Conservation (phyloP, 2,113 vertebrate species). For the Crotalus horridus region DNA sequence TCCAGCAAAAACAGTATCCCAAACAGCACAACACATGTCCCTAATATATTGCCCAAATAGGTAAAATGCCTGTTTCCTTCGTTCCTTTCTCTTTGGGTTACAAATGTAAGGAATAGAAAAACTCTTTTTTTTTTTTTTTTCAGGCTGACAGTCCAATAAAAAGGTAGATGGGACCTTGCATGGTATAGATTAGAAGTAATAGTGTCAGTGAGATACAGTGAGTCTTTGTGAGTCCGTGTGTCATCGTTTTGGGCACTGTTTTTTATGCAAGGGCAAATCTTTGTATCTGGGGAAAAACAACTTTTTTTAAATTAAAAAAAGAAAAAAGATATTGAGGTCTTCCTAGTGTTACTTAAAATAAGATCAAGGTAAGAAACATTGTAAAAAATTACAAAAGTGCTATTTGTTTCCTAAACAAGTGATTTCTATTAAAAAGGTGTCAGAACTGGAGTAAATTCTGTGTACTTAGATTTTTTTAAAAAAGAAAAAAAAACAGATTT, state of each 20-base stretch:
- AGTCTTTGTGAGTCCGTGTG: conserved; percentile 87
- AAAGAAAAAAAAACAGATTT: conserved; percentile 66
- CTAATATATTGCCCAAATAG: conserved; percentile 73
- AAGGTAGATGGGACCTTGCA: conserved; percentile 78
- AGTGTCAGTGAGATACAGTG: conserved; percentile 91
- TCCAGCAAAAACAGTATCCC: conserved; percentile 70
- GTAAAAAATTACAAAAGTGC: conserved; percentile 83
- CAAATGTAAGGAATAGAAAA: conserved; percentile 79
- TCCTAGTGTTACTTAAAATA: conserved; percentile 85
- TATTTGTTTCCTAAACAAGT: conserved; percentile 93
- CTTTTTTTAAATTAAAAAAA: conserved; percentile 79
- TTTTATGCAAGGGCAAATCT: conserved; percentile 83
- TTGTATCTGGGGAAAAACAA: conserved; percentile 77
- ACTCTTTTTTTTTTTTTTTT: conserved; percentile 72
- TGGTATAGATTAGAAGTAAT: conserved; percentile 81
- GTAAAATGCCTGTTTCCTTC: conserved; percentile 71
- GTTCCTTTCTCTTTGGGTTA: conserved; percentile 76
- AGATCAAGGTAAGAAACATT: conserved; percentile 87
- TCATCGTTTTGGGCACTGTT: conserved; percentile 88
- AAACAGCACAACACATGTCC: conserved; percentile 71
- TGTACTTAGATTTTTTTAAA: conserved; percentile 77
- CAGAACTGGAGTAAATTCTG: conserved; percentile 89
- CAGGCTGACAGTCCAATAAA: conserved; percentile 76
- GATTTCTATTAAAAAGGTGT: conserved; percentile 90
- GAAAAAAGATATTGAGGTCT: conserved; percentile 83